Evolutionary conservation across 2,113 vertebrate species (phyloP), one percentile per base, ranked within the genome.

Genomic region (Catagonus wagneri): DNA sequence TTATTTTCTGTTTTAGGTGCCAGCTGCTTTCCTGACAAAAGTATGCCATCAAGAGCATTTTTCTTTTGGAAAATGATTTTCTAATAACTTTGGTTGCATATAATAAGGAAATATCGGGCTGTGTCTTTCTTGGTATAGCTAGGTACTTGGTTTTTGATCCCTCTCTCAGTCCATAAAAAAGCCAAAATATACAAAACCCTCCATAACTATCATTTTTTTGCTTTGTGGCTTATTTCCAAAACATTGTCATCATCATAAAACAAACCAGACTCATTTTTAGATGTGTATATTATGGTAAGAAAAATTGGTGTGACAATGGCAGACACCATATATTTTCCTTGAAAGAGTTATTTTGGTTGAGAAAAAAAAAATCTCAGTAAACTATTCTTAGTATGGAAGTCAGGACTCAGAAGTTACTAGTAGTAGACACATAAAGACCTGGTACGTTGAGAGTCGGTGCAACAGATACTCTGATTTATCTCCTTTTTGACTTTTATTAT

Each of bases 31-130:
- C 22, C 32, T 79, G 60, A 80, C 14, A 94, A 94, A 95, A 69
- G 7, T 72, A 58, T 50, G 27, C n/a, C 11, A 68, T 8, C 52
- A 39, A 66, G 13, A n/a, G 13, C 81, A 58, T 4, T 84, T 95
- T 86, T 87, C 32, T 85, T 90, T 93, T 20, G 8, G 22, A 84
- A 94, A 84, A 71, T 89, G 9, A 78, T 76, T 93, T 16, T 89
- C 36, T 52, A 56, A 79, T 20, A 86, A 19, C n/a, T 93, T 93
- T 80, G 80, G 50, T 52, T 91, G 81, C 7, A 75, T 72, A 22
- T 86, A 96, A 93, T 58, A 68, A 91, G 66, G 4, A 93, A 89
- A 96, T 89, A 83, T 52, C 85, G 58, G 66, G 39, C 66, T 96
- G 34, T 81, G 11, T 56, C 23, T 90, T 12, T 69, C 20, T 76